Conservation (phyloP, 2,797 vertebrate species). For the Sebastes nivosus region DNA sequence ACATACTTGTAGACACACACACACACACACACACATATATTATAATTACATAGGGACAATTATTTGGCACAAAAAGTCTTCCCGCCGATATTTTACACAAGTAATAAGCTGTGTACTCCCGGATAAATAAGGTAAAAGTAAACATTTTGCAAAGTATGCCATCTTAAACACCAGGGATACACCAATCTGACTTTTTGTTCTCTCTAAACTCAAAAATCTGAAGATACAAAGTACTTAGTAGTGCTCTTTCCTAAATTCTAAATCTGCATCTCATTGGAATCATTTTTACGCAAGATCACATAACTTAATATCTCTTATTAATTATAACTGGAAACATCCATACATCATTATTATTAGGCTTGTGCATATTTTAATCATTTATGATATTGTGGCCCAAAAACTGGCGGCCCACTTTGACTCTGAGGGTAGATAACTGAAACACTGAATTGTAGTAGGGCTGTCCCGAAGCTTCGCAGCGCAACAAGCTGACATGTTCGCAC, state of each 20-base stretch:
- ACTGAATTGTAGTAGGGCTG: not conserved
- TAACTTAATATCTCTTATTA: not conserved
- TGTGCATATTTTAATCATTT: not conserved
- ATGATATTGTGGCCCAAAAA: not conserved
- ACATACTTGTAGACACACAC: slow-evolving; percentile 8
- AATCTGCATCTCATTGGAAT: not conserved
- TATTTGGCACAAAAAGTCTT: slow-evolving; percentile 67
- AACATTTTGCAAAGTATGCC: slow-evolving; percentile 25
- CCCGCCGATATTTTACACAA: slow-evolving; percentile 21
- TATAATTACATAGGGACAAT: slow-evolving; percentile 21
- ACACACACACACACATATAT: not conserved
- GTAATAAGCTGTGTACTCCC: slow-evolving; percentile 4
- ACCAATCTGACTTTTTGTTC: not conserved
- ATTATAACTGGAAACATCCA: not conserved
- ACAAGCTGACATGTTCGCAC: no score
- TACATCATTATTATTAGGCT: not conserved
- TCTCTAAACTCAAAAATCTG: not conserved
- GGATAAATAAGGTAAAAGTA: slow-evolving; percentile 17
- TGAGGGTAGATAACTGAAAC: not conserved
- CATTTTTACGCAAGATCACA: not conserved
- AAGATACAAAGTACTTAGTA: not conserved
- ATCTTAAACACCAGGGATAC: not conserved
- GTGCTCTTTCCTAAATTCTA: not conserved
- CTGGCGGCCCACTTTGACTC: not conserved
- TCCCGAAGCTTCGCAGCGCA: no score